A percentile compares a stretch with the other conserved stretches of the same genome.
Evolutionary conservation across 2,888 invertebrate genomes (phyloP).

Genomic region (Agapostemon virescens): DNA sequence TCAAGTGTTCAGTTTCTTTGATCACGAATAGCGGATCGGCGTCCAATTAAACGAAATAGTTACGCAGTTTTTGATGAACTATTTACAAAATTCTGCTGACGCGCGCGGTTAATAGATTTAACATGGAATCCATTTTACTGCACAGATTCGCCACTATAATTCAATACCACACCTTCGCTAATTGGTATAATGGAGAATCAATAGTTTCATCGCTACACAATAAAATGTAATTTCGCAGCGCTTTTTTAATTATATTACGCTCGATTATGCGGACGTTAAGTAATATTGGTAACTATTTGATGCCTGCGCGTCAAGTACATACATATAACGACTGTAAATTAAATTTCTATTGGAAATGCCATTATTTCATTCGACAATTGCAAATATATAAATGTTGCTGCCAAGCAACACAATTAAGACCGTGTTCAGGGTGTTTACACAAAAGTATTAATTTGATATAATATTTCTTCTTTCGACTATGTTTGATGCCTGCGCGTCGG

Average conservation of each 20-base stretch:
- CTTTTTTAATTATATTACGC: not conserved
- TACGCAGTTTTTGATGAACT: not conserved
- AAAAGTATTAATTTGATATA: no score
- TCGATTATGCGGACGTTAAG: not conserved
- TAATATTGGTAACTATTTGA: not conserved
- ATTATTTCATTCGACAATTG: not conserved
- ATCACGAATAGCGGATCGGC: not conserved
- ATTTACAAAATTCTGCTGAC: slow-evolving; percentile 7
- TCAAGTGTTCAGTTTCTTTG: not conserved
- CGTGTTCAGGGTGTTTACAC: not conserved
- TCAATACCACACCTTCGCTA: not conserved
- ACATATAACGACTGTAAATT: not conserved
- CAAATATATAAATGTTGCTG: not conserved
- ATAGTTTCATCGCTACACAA: slow-evolving; percentile 12
- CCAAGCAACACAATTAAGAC: not conserved
- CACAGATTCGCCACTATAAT: not conserved
- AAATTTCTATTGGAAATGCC: not conserved
- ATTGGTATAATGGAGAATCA: slow-evolving; percentile 6
- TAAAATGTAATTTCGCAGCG: not conserved
- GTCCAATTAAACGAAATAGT: not conserved
- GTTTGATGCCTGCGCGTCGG: not conserved
- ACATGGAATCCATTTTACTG: not conserved
- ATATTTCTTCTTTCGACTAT: no score
- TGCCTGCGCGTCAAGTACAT: not conserved
- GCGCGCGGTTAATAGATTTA: not conserved